phyloP scores from a whole-genome alignment of 2,888 invertebrate genomes.

The Athalia cordata region DNA sequence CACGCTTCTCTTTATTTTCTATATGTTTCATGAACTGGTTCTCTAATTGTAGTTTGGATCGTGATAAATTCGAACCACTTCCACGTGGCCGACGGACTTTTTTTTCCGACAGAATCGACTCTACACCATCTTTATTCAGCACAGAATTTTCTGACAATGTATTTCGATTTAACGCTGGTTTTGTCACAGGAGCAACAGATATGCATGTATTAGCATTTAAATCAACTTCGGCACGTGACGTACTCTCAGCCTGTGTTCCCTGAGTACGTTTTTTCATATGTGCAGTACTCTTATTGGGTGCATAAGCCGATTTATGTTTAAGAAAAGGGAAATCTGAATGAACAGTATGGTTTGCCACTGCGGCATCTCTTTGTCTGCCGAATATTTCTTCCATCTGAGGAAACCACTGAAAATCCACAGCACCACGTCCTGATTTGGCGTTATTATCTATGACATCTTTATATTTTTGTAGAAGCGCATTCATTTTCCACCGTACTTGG shows the following conservation, averaged over 20 bases:
- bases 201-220: too few relatives aligned
- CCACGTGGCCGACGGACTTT: constrained; percentile 24
- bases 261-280: neutral
- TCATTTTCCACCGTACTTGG: constrained; percentile 32
- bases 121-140: neutral
- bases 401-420: constrained; percentile 29
- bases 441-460: constrained; percentile 33
- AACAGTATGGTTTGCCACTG: neutral
- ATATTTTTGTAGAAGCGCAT: constrained; percentile 29
- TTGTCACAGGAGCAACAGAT: too few relatives aligned
- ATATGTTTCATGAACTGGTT: constrained; percentile 21
- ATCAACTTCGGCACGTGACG: too few relatives aligned
- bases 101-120: neutral
- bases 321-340: neutral
- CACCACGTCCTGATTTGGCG: constrained; percentile 16
- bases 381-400: constrained; percentile 30
- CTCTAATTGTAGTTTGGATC: constrained; percentile 18
- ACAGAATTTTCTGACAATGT: neutral
- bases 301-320: neutral
- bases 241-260: neutral
- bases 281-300: neutral
- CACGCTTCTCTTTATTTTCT: constrained; percentile 34
- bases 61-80: constrained; percentile 27
- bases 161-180: neutral
- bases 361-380: neutral